Base-by-base conservation (phyloP, 2,888 invertebrate species). In the Caenorhabditis doughertyi region DNA sequence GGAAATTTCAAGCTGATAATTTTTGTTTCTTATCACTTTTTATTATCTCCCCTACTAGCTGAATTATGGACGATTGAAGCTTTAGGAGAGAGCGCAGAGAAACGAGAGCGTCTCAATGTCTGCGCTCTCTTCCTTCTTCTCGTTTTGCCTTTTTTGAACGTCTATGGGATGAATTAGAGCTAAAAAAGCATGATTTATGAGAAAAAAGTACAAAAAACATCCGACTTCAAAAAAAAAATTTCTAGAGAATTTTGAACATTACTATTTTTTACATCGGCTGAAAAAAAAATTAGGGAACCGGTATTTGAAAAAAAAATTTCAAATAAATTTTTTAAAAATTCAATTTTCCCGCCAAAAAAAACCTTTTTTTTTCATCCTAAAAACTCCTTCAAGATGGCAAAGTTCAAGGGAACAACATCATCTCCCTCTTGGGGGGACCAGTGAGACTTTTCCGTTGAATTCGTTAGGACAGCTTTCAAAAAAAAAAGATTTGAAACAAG, bases 381-480 rank as follows among this genome's bases (percentile, higher is more conserved):
- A n/a, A n/a, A n/a, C n/a, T n/a, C n/a, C n/a, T n/a, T n/a, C n/a
- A n/a, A 35, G 9, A 35, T 35, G 35, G 9, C 7, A 35, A 35
- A 35, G 35, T 35, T 35, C 35, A 35, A 7, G 35, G 35, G 35
- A 35, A 35, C 35, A 35, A 35, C 35, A 9, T n/a, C 35, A 35
- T 35, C 51, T 7, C 23, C 16, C n/a, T n/a, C 32, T 32, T n/a
- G n/a, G n/a, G n/a, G n/a, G n/a, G n/a, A 4, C 32, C 32, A 21
- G n/a, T 42, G n/a, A n/a, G n/a, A n/a, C n/a, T 60, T 60, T 73
- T 73, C 73, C 73, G 64, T 49, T 53, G 51, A 55, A 73, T 53
- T 73, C 73, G 73, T 73, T 73, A 73, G 73, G 29, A 42, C 25
- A 9, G n/a, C 32, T 72, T 58, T 58, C 68, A 27, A 71, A 70